A percentile compares a stretch with the other conserved stretches of the same genome.
Evolutionary conservation across 1,140 invertebrate species (phyloP).

Genomic region (Chymomyza costata): DNA sequence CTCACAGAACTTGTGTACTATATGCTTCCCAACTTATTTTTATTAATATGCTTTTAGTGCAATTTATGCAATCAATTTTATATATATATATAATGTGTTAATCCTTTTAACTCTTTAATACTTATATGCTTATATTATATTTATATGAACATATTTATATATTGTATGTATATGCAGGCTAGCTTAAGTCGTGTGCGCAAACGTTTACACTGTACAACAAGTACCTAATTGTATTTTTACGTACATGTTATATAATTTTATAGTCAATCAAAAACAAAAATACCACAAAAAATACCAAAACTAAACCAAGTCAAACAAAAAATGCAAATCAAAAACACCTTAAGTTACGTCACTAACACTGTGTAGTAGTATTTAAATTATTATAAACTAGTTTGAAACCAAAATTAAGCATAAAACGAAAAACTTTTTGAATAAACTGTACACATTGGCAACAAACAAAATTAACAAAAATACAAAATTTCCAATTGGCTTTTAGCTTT

Average conservation of each 20-base stretch:
- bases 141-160: slow-evolving; percentile 30
- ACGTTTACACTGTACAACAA: slow-evolving; percentile 34
- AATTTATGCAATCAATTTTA: slow-evolving; percentile 33
- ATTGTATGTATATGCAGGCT: slow-evolving; percentile 54
- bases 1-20: slow-evolving; percentile 15
- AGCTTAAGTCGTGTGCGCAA: slow-evolving; percentile 49
- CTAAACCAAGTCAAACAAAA: slow-evolving; percentile 25
- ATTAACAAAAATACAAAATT: too few relatives aligned
- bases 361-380: slow-evolving; percentile 44
- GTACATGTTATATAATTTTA: slow-evolving; percentile 61
- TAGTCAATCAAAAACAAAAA: slow-evolving; percentile 49
- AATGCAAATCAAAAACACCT: slow-evolving; percentile 34
- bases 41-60: slow-evolving; percentile 14
- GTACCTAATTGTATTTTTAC: slow-evolving; percentile 59
- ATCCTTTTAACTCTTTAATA: slow-evolving; percentile 38
- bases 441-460: slow-evolving; percentile 41
- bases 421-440: slow-evolving; percentile 43
- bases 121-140: slow-evolving; percentile 41
- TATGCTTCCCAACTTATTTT: slow-evolving; percentile 23
- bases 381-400: slow-evolving; percentile 29
- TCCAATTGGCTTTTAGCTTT: slow-evolving; percentile 2
- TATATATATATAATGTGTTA: slow-evolving; percentile 38
- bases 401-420: slow-evolving; percentile 25
- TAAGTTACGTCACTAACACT: too few relatives aligned
- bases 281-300: slow-evolving; percentile 10